Evolutionary conservation across 2,113 vertebrate species (phyloP), one percentile per base, ranked within the genome.

Genomic region (Ochotona princeps): DNA sequence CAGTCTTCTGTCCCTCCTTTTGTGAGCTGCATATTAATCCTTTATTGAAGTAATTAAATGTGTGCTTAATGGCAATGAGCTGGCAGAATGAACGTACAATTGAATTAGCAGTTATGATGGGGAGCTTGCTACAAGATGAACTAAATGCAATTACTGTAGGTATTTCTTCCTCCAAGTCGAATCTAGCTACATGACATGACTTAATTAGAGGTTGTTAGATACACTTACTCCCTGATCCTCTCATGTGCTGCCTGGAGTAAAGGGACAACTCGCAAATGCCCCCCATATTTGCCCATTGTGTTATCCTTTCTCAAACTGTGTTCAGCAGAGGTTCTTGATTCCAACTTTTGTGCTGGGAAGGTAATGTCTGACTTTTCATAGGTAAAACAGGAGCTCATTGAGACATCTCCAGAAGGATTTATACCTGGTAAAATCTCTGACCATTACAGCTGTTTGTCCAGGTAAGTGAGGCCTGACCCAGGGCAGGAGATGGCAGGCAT

Each of bases 11-110:
- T 98, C 98, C 97, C 97, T 97, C 92, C 98, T 98, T 99, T 98
- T 99, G 99, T 99, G 98, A 89, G 97, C 98, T 98, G 99, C 99
- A 99, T 99, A 99, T 99, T 99, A 99, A 99, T 99, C 98, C 99
- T 99, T 99, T 99, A 98, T 99, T 98, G 98, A 98, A 98, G 99
- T 98, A 99, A 99, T 99, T 99, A 99, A 99, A 99, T 98, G 98
- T 98, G 98, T 97, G 98, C 99, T 98, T 99, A 99, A 99, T 99
- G 99, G 99, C 98, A 97, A 98, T 83, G 98, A 99, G 99, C 98
- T 99, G 98, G 99, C 99, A 99, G 98, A 98, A 99, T 98, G 98
- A 99, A 98, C 94, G 98, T 98, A 98, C 98, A 98, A 99, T 99
- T 99, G 99, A 99, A 99, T 99, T 99, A 99, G 98, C 98, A 97